These are phyloP conservation scores for Cheiracanthium punctorium DNA, from an alignment of 2,888 invertebrate genomes.

Conservation along the genomic window DNA sequence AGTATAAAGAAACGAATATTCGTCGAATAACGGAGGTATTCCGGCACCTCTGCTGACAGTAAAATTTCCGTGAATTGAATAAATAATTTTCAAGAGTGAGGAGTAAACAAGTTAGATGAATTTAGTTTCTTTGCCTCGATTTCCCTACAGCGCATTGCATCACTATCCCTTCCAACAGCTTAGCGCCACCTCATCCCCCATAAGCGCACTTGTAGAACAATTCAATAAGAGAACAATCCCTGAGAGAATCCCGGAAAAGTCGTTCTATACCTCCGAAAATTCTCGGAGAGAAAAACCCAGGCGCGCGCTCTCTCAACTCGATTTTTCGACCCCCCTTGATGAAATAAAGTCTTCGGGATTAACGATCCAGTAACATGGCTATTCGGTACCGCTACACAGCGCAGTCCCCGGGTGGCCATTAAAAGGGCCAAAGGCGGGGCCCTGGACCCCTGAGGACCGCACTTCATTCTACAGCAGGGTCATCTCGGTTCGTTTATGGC, in stretches of 20 bases:
- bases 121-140: too few relatives aligned
- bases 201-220: conserved; percentile 8
- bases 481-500: conserved; percentile 63
- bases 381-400: conserved; percentile 60
- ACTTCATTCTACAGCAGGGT: conserved; percentile 40
- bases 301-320: conserved; percentile 42
- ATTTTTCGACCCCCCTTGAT: conserved; percentile 58
- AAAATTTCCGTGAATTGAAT: too few relatives aligned
- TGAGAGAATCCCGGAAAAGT: not conserved
- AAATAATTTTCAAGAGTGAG: too few relatives aligned
- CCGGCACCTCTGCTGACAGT: too few relatives aligned
- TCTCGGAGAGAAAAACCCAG: conserved; percentile 15
- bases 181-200: too few relatives aligned
- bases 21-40: too few relatives aligned
- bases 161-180: too few relatives aligned
- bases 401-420: conserved; percentile 46
- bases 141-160: too few relatives aligned
- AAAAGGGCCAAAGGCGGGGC: conserved; percentile 44
- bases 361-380: conserved; percentile 68
- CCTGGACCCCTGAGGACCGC: conserved; percentile 23
- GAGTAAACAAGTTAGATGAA: too few relatives aligned
- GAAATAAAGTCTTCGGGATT: conserved; percentile 67
- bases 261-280: not conserved
- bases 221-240: not conserved
- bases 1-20: too few relatives aligned